Evolutionary conservation across 30 jellyfish, hydroid and myxozoan species (phyloP).

Genomic region (Sanderia malayensis): DNA sequence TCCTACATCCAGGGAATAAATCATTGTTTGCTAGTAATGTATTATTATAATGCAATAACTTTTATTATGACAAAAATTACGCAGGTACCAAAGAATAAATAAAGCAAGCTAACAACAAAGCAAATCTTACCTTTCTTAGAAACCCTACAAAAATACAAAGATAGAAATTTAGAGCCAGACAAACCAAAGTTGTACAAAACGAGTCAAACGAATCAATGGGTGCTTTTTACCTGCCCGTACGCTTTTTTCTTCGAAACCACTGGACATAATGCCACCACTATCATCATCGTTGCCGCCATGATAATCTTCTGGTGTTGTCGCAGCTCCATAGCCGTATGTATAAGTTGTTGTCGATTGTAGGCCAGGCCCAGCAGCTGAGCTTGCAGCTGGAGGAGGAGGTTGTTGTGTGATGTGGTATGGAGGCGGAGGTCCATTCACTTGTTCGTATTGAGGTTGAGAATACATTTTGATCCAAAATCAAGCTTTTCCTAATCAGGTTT

Average conservation of each 20-base stretch:
- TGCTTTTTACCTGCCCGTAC: slow-evolving; percentile 66
- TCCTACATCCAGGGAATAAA: too few relatives aligned
- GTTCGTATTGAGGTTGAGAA: slow-evolving; percentile 45
- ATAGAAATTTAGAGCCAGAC: too few relatives aligned
- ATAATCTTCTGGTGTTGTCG: slow-evolving; percentile 38
- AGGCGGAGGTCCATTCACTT: slow-evolving; percentile 41
- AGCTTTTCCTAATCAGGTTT: too few relatives aligned
- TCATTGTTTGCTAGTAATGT: too few relatives aligned
- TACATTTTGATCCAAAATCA: too few relatives aligned
- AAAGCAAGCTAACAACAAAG: neutral
- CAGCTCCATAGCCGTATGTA: slow-evolving; percentile 73
- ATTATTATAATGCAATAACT: too few relatives aligned
- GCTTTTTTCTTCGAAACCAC: slow-evolving; percentile 72
- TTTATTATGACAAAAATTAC: too few relatives aligned
- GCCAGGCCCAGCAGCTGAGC: slow-evolving; percentile 41
- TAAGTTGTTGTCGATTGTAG: slow-evolving; percentile 50
- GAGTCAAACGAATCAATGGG: neutral
- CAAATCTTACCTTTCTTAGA: slow-evolving; percentile 62
- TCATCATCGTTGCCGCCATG: slow-evolving; percentile 38
- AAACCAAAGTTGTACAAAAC: too few relatives aligned
- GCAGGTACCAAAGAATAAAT: too few relatives aligned
- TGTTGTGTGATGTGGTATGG: slow-evolving; percentile 52
- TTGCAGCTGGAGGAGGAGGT: slow-evolving; percentile 27
- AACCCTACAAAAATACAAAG: slow-evolving; percentile 57
- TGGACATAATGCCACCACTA: slow-evolving; percentile 64